Conservation (phyloP, 2,797 vertebrate species). For the Chaetodon trifasciatus region DNA sequence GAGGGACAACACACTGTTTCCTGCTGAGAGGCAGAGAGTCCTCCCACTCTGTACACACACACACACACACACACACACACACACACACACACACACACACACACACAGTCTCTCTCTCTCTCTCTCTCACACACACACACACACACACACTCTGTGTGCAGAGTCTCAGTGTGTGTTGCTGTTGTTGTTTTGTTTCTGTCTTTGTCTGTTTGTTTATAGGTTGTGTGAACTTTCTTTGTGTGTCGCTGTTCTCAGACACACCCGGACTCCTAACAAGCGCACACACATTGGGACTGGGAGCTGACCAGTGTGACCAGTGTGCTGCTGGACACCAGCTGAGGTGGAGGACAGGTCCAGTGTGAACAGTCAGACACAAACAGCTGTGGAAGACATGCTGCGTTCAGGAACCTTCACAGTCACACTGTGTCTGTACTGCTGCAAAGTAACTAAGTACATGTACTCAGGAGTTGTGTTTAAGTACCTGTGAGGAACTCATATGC, state of each 20-base stretch:
- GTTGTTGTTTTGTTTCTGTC: background rate
- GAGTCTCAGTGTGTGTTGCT: background rate
- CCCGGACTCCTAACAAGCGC: background rate
- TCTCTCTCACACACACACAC: too few relatives aligned
- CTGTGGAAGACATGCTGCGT: background rate
- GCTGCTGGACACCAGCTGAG: background rate
- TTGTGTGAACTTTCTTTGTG: background rate
- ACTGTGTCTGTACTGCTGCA: too few relatives aligned
- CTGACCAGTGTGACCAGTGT: constrained; percentile 19
- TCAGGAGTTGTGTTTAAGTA: too few relatives aligned
- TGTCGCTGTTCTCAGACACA: background rate
- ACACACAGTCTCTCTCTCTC: too few relatives aligned
- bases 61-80: constrained; percentile 5
- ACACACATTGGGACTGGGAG: background rate
- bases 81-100: constrained; percentile 2
- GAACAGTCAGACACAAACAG: background rate
- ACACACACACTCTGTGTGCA: too few relatives aligned
- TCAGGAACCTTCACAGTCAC: too few relatives aligned
- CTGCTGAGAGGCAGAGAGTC: constrained; percentile 33
- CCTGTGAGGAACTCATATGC: too few relatives aligned
- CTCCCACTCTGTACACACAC: background rate
- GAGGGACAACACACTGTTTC: constrained; percentile 13
- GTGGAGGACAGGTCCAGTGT: too few relatives aligned
- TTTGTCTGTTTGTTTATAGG: background rate
- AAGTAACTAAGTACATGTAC: too few relatives aligned